Base-by-base conservation (phyloP, 37 sponge, comb jelly and placozoan genomes). In the Ianthella basta region DNA sequence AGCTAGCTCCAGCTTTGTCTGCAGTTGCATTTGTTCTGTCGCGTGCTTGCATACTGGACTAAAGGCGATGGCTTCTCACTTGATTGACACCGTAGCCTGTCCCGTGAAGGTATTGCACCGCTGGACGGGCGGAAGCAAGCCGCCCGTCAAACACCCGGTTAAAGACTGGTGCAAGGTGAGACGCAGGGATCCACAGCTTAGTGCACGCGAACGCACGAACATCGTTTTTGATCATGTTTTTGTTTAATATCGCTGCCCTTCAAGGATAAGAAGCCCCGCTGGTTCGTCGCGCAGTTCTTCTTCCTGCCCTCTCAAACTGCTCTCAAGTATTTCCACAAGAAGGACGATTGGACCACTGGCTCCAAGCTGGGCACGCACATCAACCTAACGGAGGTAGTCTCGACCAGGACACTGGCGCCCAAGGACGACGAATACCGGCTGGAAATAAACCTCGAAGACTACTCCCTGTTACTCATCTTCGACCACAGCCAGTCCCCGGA, bases 141-240 rank as follows among this genome's bases (percentile, higher is more conserved):
- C 78, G 54, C 78, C 78, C 21, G 18, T 44, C 53, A 75, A 75
- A 41, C 44, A 13, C 1, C 78, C 78, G 3, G 78, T 75, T 1
- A 75, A 75, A 50, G 78, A 75, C 39, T 75, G 78, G 78, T 75
- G 78, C 54, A 75, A 75, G 78, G 78, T 75, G 12, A 75, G 78
- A 19, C 3, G 50, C 50, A 44, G n/a, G n/a, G n/a, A n/a, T n/a
- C n/a, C n/a, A n/a, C 41, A 40, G 14, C 41, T 8, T 37, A 72
- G 29, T n/a, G 23, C 23, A 66, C 50, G 50, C 50, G 8, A 44
- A 10, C 8, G 50, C 50, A 44, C 50, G 50, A 44, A 44, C 8
- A 44, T 44, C 8, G 3, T 10, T 44, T 8, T 44, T 3, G 50
- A 10, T 44, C 6, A 44, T 44, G 50, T 44, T 10, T 44, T 44